Evolutionary conservation across 2,113 vertebrate genomes (phyloP), one percentile per base, ranked within the genome.

Genomic region (Gallinago media): DNA sequence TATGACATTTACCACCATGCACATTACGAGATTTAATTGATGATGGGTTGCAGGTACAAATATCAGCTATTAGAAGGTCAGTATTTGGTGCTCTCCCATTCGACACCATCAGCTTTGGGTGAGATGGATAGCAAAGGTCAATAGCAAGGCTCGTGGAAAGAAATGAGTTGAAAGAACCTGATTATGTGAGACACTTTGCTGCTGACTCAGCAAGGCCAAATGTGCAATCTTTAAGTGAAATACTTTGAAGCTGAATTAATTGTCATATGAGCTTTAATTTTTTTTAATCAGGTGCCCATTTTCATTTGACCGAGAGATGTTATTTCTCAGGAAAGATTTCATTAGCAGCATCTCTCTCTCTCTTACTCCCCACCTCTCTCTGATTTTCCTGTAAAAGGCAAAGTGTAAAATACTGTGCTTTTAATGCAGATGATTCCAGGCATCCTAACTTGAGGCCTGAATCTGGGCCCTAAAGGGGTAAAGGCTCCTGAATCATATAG

Each of bases 121-220:
- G 59, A 91, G 89, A 72, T 47, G 68, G 70, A 72, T 70, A 56
- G 56, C 65, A 70, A n/a, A 92, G 82, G 85, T 88, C 56, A 49
- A 38, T 32, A 47, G 85, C 62, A 47, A 59, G 89, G 81, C 77
- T 89, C n/a, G 12, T 3, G 13, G 74, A 15, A 49, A 91, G 46
- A 81, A 94, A 82, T 77, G 70, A 94, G 92, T 58, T 61, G 91
- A 40, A 63, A 86, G 94, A 72, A 80, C 44, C 38, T 47, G 82
- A 92, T 93, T 92, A 86, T 85, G 59, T 72, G 44, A 70, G 91
- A 74, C 32, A 11, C 38, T 59, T 32, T 25, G 81, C 65, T 36
- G 95, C 88, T 96, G 94, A 97, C 59, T 97, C 96, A 95, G 91
- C 95, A 58, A 62, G 88, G 94, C 68, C 80, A 73, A 72, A 36